A percentile compares a stretch with the other conserved stretches of the same genome.
These are phyloP conservation scores for Palythoa caribaeorum DNA, from an alignment of 92 coral and sea anemone species.

Conservation along the genomic window DNA sequence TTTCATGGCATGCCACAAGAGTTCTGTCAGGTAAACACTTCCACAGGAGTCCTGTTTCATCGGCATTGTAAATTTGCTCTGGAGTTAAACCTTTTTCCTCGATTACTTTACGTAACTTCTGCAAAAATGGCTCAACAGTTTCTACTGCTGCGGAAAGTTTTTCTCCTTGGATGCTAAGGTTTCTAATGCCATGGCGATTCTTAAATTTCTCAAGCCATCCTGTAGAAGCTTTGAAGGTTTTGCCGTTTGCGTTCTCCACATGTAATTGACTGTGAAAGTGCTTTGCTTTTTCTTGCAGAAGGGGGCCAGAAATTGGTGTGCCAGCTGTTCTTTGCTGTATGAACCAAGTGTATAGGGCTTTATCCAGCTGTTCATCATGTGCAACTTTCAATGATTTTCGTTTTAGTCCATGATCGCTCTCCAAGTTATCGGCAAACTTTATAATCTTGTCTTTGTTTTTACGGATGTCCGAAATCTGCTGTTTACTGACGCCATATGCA, in stretches of 20 bases:
- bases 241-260: not conserved
- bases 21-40: too few relatives aligned
- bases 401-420: slow-evolving; percentile 38
- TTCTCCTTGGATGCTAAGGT: slow-evolving; percentile 32
- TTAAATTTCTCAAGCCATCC: slow-evolving; percentile 53
- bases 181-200: slow-evolving; percentile 65
- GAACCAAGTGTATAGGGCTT: slow-evolving; percentile 39
- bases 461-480: not conserved
- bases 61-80: not conserved
- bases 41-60: too few relatives aligned
- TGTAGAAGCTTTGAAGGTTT: slow-evolving; percentile 56
- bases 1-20: too few relatives aligned
- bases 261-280: slow-evolving; percentile 49
- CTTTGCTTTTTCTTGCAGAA: slow-evolving; percentile 65
- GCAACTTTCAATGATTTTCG: slow-evolving; percentile 24
- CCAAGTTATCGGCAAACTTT: slow-evolving; percentile 36
- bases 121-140: slow-evolving; percentile 49
- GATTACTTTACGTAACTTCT: not conserved
- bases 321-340: slow-evolving; percentile 63
- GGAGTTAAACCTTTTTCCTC: not conserved
- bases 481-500: slow-evolving; percentile 33
- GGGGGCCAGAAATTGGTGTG: slow-evolving; percentile 54
- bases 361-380: slow-evolving; percentile 47
- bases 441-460: too few relatives aligned
- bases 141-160: slow-evolving; percentile 47